These are phyloP conservation scores for Pemphigus obesinymphae DNA, from an alignment of 1,140 invertebrate species.

Conservation along the genomic window DNA sequence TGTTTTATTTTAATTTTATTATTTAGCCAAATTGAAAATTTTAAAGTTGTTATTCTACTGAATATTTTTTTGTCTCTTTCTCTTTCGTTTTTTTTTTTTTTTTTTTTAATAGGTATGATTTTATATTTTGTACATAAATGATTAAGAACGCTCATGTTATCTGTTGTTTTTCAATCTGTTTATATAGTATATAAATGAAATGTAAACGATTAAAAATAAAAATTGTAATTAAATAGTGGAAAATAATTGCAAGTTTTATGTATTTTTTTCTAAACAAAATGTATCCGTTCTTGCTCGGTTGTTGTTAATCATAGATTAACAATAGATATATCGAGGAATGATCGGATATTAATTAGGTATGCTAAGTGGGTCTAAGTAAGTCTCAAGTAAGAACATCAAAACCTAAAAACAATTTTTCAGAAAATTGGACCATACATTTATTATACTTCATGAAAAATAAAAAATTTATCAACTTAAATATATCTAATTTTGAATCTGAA, in stretches of 20 bases:
- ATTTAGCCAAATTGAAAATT: constrained; percentile 42
- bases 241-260: neutral
- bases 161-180: constrained; percentile 42
- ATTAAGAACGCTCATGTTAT: constrained; percentile 41
- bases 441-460: too few relatives aligned
- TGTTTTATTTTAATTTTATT: constrained; percentile 39
- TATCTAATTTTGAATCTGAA: too few relatives aligned
- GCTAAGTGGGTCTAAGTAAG: too few relatives aligned
- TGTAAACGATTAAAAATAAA: constrained; percentile 41
- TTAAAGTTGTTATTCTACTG: constrained; percentile 41
- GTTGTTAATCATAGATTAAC: too few relatives aligned
- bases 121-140: constrained; percentile 39
- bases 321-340: too few relatives aligned
- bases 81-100: neutral
- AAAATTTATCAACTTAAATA: too few relatives aligned
- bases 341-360: too few relatives aligned
- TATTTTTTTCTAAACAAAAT: neutral
- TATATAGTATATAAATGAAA: constrained; percentile 38
- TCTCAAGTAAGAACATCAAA: too few relatives aligned
- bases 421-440: too few relatives aligned
- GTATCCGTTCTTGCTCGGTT: too few relatives aligned
- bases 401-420: too few relatives aligned
- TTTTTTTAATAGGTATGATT: constrained; percentile 39
- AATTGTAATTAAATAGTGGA: constrained; percentile 41
- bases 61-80: constrained; percentile 26